Evolutionary conservation across 2,113 vertebrate species (phyloP).

Genomic region (Sigmodon hispidus): DNA sequence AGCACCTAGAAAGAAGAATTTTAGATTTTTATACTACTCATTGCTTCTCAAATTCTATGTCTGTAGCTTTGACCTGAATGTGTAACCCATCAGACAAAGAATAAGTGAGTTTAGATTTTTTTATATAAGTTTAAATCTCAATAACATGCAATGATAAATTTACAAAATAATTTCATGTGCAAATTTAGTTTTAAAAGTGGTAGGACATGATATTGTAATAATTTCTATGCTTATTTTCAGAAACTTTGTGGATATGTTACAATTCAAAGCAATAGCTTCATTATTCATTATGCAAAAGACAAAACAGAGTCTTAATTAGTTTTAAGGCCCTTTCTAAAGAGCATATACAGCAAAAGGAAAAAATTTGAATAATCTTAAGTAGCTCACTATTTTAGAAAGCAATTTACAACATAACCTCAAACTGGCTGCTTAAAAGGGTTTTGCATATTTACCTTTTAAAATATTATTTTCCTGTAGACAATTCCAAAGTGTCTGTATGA

Average conservation of each 20-base stretch:
- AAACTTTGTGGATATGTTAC: slow-evolving; percentile 6
- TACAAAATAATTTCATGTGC: slow-evolving; percentile 63
- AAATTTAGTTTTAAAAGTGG: background rate
- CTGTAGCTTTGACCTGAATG: slow-evolving; percentile 33
- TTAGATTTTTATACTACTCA: slow-evolving; percentile 56
- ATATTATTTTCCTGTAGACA: slow-evolving; percentile 58
- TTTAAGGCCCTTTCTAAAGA: slow-evolving; percentile 57
- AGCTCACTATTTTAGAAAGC: slow-evolving; percentile 29
- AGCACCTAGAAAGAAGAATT: slow-evolving; percentile 43
- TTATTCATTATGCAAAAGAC: slow-evolving; percentile 53
- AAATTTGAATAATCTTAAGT: slow-evolving; percentile 32
- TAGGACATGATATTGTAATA: background rate
- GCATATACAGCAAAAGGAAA: slow-evolving; percentile 27
- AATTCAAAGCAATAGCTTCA: slow-evolving; percentile 60
- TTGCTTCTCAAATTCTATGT: slow-evolving; percentile 5
- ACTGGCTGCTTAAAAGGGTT: slow-evolving; percentile 46
- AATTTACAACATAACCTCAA: slow-evolving; percentile 24
- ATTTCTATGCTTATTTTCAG: background rate
- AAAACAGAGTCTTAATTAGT: slow-evolving; percentile 28
- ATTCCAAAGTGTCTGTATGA: slow-evolving; percentile 54
- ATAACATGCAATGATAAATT: background rate
- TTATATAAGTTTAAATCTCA: slow-evolving; percentile 24
- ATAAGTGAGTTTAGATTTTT: slow-evolving; percentile 21
- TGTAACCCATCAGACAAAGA: background rate
- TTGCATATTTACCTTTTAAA: slow-evolving; percentile 61